Evolutionary conservation across 2,113 vertebrate genomes (phyloP), one percentile per base, ranked within the genome.

Genomic region (Ammodramus savannarum): DNA sequence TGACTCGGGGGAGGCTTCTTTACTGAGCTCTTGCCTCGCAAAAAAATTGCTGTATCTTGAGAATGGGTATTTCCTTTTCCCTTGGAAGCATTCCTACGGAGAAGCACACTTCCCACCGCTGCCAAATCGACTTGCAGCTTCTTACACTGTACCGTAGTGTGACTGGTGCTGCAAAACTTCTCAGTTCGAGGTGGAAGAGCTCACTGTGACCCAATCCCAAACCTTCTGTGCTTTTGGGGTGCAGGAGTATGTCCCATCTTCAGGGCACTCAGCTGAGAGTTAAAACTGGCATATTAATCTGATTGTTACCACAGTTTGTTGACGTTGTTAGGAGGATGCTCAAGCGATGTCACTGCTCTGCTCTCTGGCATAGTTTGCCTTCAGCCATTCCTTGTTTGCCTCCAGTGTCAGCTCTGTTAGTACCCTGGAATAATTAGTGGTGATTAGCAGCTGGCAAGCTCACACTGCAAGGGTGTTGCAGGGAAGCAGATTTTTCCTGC

Each of bases 1-100:
- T 99, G 88, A 98, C 94, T 36, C 1, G 41, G 3, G 4, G 15
- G 29, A 16, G 2, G 32, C n/a, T n/a, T 76, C 25, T 46, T 26
- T 6, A 48, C 80, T 26, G 16, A 65, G 48, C 41, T 82, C 34
- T 77, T n/a, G 20, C 49, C 62, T 77, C 71, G 22, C 55, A 55
- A 71, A 82, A 19, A 21, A 7, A 2, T 0, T 2, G 1, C 6
- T 4, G 0, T 65, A 0, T 49, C 38, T 65, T 32, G 52, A 65
- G 59, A 61, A 32, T 3, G 26, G 32, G 13, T 19, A 3, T 68
- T 84, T 65, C 19, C 72, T 59, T 52, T 27, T 43, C 59, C 34
- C 38, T 48, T 34, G 61, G 44, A 61, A 78, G 22, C 4, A 0
- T 71, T 52, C 57, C 72, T 68, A 4, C 7, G 6, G 17, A 10